Evolutionary conservation across 2,113 vertebrate species (phyloP).

Genomic region (Daboia siamensis): DNA sequence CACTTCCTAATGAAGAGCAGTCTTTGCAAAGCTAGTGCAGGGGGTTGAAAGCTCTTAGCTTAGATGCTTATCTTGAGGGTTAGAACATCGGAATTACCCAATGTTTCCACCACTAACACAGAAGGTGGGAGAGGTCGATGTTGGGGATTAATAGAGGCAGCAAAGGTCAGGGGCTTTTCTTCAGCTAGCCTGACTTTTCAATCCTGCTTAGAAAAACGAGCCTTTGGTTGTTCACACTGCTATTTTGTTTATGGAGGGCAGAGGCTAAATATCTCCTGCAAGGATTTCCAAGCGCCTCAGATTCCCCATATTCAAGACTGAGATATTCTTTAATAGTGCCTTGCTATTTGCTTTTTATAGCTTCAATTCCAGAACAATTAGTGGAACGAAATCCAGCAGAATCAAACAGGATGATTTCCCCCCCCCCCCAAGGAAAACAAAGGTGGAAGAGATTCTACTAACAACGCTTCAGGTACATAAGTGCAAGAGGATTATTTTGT

Average conservation of each 20-base stretch:
- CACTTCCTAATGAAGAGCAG: conserved; percentile 12
- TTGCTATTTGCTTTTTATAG: not conserved
- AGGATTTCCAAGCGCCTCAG: conserved; percentile 3
- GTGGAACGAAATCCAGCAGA: not conserved
- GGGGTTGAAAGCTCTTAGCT: conserved; percentile 5
- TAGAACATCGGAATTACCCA: conserved; percentile 3
- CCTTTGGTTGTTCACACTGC: conserved; percentile 32
- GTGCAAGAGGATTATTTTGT: not conserved
- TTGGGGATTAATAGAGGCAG: conserved; percentile 45
- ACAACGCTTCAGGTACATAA: not conserved
- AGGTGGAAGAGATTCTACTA: not conserved
- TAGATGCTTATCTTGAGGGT: conserved; percentile 32
- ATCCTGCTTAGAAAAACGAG: conserved; percentile 41
- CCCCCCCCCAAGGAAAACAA: not conserved
- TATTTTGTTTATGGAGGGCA: conserved; percentile 25
- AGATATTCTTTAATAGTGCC: conserved; percentile 4
- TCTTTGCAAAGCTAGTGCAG: conserved; percentile 10
- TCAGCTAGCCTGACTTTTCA: conserved; percentile 43
- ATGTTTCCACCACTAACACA: conserved; percentile 32
- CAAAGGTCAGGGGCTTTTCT: conserved; percentile 41
- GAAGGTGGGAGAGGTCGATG: conserved; percentile 38
- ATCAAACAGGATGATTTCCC: not conserved
- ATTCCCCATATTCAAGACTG: not conserved
- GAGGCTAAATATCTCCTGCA: conserved; percentile 36
- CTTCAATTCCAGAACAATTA: conserved; percentile 18